Percentiles rank a stretch among this genome's conserved stretches.
These are phyloP conservation scores for Melieria crassipennis DNA, from an alignment of 2,888 invertebrate genomes.

Conservation along the genomic window DNA sequence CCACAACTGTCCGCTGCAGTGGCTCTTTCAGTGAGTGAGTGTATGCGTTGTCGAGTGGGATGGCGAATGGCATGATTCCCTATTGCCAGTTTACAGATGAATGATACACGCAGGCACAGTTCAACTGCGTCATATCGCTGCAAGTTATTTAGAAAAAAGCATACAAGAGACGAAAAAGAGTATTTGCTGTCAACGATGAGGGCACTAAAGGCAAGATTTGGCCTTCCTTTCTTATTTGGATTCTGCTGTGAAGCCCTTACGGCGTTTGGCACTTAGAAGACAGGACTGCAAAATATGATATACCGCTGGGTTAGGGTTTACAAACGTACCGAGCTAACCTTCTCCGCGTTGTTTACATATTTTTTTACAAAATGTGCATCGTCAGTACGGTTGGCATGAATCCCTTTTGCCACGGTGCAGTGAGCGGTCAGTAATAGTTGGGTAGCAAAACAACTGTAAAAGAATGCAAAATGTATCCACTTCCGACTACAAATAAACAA, in stretches of 20 bases:
- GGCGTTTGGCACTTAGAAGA: no score
- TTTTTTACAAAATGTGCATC: background rate
- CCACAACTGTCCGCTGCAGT: no score
- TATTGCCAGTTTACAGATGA: constrained; percentile 31
- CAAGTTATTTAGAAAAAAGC: constrained; percentile 37
- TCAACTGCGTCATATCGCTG: constrained; percentile 47
- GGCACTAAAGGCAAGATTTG: background rate
- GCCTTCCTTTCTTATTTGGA: background rate
- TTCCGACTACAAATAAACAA: constrained; percentile 4
- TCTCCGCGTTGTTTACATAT: no score
- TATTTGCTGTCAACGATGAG: background rate
- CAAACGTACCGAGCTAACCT: no score
- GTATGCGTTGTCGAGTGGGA: constrained; percentile 1
- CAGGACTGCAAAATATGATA: no score
- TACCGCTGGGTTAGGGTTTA: background rate
- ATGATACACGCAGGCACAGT: constrained; percentile 44
- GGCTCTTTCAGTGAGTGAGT: background rate
- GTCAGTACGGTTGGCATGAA: constrained; percentile 21
- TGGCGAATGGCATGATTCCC: constrained; percentile 31
- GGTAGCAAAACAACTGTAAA: background rate
- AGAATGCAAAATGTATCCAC: constrained; percentile 10
- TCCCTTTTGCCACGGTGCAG: constrained; percentile 7
- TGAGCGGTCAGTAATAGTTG: no score
- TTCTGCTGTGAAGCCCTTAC: background rate
- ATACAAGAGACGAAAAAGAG: constrained; percentile 7